These are phyloP conservation scores for Paguma larvata DNA, from an alignment of 2,797 vertebrate genomes.

Conservation along the genomic window DNA sequence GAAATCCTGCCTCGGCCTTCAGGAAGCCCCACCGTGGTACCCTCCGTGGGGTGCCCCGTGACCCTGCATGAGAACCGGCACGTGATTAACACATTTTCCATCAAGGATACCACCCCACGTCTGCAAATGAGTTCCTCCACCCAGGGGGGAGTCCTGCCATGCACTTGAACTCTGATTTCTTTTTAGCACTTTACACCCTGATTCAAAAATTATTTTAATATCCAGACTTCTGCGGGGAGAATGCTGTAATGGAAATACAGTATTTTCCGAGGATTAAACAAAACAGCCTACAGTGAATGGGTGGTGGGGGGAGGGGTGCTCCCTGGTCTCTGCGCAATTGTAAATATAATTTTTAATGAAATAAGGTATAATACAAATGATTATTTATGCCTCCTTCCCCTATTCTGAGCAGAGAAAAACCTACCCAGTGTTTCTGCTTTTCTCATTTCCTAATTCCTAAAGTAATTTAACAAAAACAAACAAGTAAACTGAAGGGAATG, in stretches of 20 bases:
- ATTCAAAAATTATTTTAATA: slow-evolving; percentile 82
- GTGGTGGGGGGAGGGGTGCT: slow-evolving; percentile 18
- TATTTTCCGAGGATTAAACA: slow-evolving; percentile 75
- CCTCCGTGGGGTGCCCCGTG: neutral
- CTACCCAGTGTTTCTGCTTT: slow-evolving; percentile 52
- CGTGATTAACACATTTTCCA: slow-evolving; percentile 22
- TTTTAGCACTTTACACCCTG: slow-evolving; percentile 80
- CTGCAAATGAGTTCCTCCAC: slow-evolving; percentile 76
- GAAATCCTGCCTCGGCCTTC: slow-evolving; percentile 43
- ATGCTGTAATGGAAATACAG: slow-evolving; percentile 71
- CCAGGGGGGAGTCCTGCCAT: slow-evolving; percentile 67
- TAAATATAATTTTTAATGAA: slow-evolving; percentile 84
- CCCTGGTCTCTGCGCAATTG: slow-evolving; percentile 74
- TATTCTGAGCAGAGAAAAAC: slow-evolving; percentile 75
- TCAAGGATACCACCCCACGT: slow-evolving; percentile 53
- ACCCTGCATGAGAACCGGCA: neutral
- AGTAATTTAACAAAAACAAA: slow-evolving; percentile 85
- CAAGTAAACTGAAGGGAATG: slow-evolving; percentile 78
- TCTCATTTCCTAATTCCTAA: slow-evolving; percentile 83
- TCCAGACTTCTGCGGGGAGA: slow-evolving; percentile 78
- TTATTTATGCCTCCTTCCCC: slow-evolving; percentile 82
- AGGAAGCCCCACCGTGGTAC: slow-evolving; percentile 34
- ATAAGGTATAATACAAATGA: slow-evolving; percentile 81
- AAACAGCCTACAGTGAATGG: slow-evolving; percentile 64
- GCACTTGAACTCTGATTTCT: slow-evolving; percentile 81